Evolutionary conservation across 1,140 invertebrate genomes (phyloP), one percentile per base, ranked within the genome.

Genomic region (Orchesella cincta): DNA sequence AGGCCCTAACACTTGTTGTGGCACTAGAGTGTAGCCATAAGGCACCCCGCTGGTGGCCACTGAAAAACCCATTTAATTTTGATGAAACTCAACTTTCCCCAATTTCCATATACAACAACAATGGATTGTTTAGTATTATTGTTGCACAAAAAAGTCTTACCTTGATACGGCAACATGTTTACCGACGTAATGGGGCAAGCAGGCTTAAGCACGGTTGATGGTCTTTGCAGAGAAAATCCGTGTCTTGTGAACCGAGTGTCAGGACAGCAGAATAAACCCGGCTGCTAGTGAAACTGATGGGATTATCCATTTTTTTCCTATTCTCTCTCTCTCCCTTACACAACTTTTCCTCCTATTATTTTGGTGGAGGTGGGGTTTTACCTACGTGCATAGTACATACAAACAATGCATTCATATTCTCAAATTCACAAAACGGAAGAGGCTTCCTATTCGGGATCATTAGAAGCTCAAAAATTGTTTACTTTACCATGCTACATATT

Each of bases 101-200:
- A 46, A 5, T 64, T 64, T 51, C n/a, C 12, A 14, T 51, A 51
- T 12, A 12, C 46, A 51, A 51, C 46, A 12, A 51, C 46, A 51
- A 51, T 36, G 67, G 23, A 20, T 8, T 8, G 67, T 28, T 12
- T 8, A 33, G 31, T 57, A 57, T 71, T 8, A 71, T 31, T 71
- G 5, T 26, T 14, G 5, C 57, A 12, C 16, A 31, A 34, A 71
- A 71, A 12, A 71, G 31, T 71, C 73, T 74, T 34, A 78, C 76
- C 72, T 74, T 78, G 76, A 52, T 78, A 78, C 31, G 76, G 76
- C 73, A 78, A 23, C 76, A 78, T 78, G 36, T 78, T 78, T 72
- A 78, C 62, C 33, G 76, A 54, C 64, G 76, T 78, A 35, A 78
- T 74, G 16, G 76, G 33, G 46, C 62, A 34, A 51, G 39, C 29